Evolutionary conservation across 1,140 invertebrate genomes (phyloP).

Genomic region (Fopius arisanus): DNA sequence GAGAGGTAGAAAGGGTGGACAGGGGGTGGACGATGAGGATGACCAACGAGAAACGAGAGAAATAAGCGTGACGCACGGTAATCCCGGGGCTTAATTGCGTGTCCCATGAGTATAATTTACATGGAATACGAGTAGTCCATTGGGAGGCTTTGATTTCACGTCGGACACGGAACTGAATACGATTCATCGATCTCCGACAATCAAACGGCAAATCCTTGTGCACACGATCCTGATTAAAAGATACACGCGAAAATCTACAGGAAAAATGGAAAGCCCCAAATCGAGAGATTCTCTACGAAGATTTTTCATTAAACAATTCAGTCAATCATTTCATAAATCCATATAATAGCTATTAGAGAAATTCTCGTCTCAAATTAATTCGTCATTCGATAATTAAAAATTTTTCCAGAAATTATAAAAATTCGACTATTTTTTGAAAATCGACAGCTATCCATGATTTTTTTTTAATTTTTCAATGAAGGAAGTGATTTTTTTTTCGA

Average conservation of each 20-base stretch:
- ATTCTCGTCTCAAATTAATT: too few species aligned
- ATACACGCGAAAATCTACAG: background rate
- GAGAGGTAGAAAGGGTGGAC: background rate
- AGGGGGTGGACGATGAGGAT: background rate
- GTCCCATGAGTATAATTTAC: conserved; percentile 5
- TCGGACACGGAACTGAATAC: background rate
- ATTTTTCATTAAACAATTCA: too few species aligned
- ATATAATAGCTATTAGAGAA: too few species aligned
- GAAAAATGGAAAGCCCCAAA: background rate
- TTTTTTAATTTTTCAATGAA: too few species aligned
- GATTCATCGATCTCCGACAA: conserved; percentile 2
- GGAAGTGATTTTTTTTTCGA: too few species aligned
- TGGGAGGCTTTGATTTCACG: background rate
- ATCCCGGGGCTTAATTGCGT: conserved; percentile 8
- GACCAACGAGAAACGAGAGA: too few species aligned
- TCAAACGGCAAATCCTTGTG: background rate
- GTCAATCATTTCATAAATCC: too few species aligned
- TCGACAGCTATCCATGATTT: too few species aligned
- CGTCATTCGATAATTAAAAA: too few species aligned
- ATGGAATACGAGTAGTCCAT: background rate
- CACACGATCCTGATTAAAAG: background rate
- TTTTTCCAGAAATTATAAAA: too few species aligned
- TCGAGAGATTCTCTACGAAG: too few species aligned
- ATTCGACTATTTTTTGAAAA: too few species aligned
- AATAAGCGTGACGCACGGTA: background rate